These are phyloP conservation scores for Chaitophorus viminalis DNA, from an alignment of 2,888 invertebrate genomes.

Conservation along the genomic window DNA sequence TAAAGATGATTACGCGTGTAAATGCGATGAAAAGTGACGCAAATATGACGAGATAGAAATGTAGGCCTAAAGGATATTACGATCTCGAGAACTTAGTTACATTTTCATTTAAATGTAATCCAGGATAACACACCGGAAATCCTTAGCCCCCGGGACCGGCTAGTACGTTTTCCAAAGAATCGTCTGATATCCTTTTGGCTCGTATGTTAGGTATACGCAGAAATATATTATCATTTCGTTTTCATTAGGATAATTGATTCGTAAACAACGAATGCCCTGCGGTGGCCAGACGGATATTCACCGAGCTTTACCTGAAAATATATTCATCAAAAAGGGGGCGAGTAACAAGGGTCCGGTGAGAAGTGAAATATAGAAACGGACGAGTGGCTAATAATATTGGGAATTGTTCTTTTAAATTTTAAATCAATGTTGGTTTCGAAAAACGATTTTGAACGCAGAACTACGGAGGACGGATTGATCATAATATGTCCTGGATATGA, in stretches of 20 bases:
- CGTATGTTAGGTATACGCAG: neutral
- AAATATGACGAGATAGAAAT: neutral
- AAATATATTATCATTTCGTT: constrained; percentile 6
- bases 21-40: neutral
- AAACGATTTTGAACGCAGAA: no score
- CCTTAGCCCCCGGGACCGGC: neutral
- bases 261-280: neutral
- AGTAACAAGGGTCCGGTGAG: no score
- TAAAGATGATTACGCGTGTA: neutral
- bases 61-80: constrained; percentile 42
- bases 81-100: constrained; percentile 30
- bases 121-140: constrained; percentile 16
- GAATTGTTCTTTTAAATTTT: no score
- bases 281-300: neutral
- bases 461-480: no score
- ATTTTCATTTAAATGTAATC: constrained; percentile 47
- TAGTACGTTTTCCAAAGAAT: neutral
- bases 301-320: constrained; percentile 2
- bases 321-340: no score
- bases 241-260: constrained; percentile 53
- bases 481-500: no score
- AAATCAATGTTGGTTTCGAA: no score
- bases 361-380: no score
- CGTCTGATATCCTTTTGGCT: constrained; percentile 10
- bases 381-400: no score